Evolutionary conservation across 2,888 invertebrate genomes (phyloP).

Genomic region (Selenia dentaria): DNA sequence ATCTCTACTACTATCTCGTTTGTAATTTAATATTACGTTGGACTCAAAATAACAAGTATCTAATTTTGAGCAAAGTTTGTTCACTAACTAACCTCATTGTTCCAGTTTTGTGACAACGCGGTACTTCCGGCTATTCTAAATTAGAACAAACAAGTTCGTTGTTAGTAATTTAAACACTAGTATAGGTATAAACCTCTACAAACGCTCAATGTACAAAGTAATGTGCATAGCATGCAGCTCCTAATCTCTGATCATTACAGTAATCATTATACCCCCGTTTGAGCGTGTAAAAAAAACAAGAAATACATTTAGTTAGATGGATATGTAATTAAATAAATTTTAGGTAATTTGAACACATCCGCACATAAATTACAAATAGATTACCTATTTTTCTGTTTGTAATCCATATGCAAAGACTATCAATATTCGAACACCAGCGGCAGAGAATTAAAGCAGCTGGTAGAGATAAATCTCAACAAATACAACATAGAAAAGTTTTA

Average conservation of each 20-base stretch:
- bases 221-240: conserved; percentile 12
- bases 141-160: conserved; percentile 38
- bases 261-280: conserved; percentile 9
- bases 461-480: conserved; percentile 5
- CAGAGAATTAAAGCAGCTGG: no score
- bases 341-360: background rate
- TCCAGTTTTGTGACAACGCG: conserved; percentile 44
- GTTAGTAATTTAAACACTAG: conserved; percentile 32
- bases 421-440: no score
- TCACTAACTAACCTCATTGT: conserved; percentile 29
- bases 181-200: conserved; percentile 16
- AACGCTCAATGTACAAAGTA: conserved; percentile 3
- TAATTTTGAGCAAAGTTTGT: conserved; percentile 21
- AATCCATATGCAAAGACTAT: no score
- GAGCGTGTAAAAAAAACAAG: conserved; percentile 1
- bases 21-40: conserved; percentile 18
- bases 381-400: background rate
- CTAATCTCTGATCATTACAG: conserved; percentile 7
- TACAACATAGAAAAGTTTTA: background rate
- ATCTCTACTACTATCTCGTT: background rate
- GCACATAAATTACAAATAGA: no score
- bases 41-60: conserved; percentile 12
- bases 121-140: conserved; percentile 55
- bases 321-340: background rate
- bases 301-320: background rate